These are phyloP conservation scores for Pachydiplax longipennis DNA, from an alignment of 2,888 invertebrate species.

Conservation along the genomic window DNA sequence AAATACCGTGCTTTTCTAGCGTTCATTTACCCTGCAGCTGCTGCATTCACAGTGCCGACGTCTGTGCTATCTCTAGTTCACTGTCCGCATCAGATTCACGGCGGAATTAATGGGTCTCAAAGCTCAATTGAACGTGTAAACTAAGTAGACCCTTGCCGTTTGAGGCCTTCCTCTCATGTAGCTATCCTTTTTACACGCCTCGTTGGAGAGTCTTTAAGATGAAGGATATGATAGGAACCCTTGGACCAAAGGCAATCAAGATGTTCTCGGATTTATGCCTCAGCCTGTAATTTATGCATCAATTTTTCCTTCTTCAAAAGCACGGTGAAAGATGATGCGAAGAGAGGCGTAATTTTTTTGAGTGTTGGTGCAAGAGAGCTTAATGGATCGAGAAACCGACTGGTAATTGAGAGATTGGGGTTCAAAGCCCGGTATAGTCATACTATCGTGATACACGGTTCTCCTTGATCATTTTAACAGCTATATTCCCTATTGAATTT, in stretches of 20 bases:
- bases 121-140: not conserved
- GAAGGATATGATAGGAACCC: not conserved
- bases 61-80: not conserved
- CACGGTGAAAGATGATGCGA: no score
- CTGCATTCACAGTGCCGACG: not conserved
- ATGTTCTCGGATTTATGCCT: not conserved
- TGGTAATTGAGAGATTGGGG: no score
- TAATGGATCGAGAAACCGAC: no score
- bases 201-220: not conserved
- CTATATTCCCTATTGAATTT: not conserved
- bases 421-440: no score
- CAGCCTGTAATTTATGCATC: not conserved
- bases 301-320: not conserved
- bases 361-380: no score
- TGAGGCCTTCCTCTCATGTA: not conserved
- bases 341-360: no score
- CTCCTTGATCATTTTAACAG: not conserved
- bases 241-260: not conserved
- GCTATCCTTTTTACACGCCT: no score
- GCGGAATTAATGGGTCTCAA: slow-evolving; percentile 5
- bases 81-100: not conserved
- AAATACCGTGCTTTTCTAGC: not conserved
- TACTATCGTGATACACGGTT: no score
- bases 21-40: not conserved
- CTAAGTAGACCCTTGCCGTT: not conserved